Conservation (phyloP, 2,888 invertebrate genomes). For the Tachystola acroxantha region DNA sequence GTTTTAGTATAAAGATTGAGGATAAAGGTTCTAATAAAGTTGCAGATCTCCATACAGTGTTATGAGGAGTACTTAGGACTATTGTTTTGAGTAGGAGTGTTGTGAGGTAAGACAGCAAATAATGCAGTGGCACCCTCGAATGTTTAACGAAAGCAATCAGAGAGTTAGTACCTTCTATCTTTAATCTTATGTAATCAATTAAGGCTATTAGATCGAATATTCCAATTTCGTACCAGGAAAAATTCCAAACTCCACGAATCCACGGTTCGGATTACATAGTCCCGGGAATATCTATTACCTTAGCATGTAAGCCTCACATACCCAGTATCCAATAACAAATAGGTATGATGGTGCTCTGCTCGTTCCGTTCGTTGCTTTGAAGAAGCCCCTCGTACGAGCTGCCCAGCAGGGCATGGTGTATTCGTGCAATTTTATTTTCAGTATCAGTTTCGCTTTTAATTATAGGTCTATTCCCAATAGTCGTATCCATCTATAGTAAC, state of each 20-base stretch:
- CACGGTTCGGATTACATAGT: slow-evolving; percentile 17
- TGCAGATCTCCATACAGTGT: slow-evolving; percentile 29
- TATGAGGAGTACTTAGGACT: slow-evolving; percentile 30
- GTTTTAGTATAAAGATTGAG: slow-evolving; percentile 40
- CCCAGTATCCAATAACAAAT: slow-evolving; percentile 64
- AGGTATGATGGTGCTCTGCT: slow-evolving; percentile 35
- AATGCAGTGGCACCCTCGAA: slow-evolving; percentile 41
- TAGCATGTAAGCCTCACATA: slow-evolving; percentile 73
- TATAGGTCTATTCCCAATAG: too few relatives aligned
- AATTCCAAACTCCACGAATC: slow-evolving; percentile 39
- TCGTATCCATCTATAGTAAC: slow-evolving; percentile 37
- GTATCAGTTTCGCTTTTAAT: not conserved
- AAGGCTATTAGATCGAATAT: slow-evolving; percentile 34
- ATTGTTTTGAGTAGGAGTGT: too few relatives aligned
- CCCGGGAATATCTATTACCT: slow-evolving; percentile 40
- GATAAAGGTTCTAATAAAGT: slow-evolving; percentile 38
- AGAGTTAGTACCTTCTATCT: slow-evolving; percentile 15
- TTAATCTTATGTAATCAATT: slow-evolving; percentile 31
- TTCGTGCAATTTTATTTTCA: slow-evolving; percentile 20
- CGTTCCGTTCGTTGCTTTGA: slow-evolving; percentile 31
- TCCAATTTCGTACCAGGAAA: slow-evolving; percentile 50
- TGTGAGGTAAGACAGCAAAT: slow-evolving; percentile 34
- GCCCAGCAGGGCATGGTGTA: slow-evolving; percentile 41
- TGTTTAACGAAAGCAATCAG: slow-evolving; percentile 38
- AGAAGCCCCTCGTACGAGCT: slow-evolving; percentile 45